Base-by-base conservation (phyloP, 2,888 invertebrate genomes). In the Tachina lurida region DNA sequence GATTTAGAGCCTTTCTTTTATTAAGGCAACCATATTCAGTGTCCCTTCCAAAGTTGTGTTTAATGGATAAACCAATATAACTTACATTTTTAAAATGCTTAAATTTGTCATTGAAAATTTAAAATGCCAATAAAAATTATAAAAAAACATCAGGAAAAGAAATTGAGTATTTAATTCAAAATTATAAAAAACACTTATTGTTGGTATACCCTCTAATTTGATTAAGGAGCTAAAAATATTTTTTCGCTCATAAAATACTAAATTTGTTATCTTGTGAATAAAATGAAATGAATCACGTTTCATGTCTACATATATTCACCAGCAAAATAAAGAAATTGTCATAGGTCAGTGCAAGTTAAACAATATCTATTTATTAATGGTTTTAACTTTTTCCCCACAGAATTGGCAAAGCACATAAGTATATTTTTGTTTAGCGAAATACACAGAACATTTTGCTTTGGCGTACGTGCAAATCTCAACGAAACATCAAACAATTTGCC, bases 391-490 rank as follows among this genome's bases (percentile, higher is more conserved):
- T 41, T 43, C 41, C 7, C 39, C 43, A 17, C 49, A 47, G 4
- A 56, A 49, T 54, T 43, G 9, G 12, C n/a, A 65, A 1, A 43
- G n/a, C n/a, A n/a, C n/a, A n/a, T n/a, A n/a, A 54, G 4, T 76
- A 7, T n/a, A 58, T 68, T 41, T 68, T 70, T 15, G 41, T 19
- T 71, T 73, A 49, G 12, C 49, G 54, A 73, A 79, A 71, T 12
- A 56, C 5, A 63, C 10, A 56, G 17, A 19, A 43, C 3, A 17
- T 43, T 45, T 62, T 47, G 9, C n/a, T 73, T 10, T 79, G 78
- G 85, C 71, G 82, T 86, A 86, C 85, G 85, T 86, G 85, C 82
- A 79, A 52, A 58, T 76, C 41, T 22, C 65, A 86, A 82, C 85
- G 85, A 75, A 70, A 52, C 63, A 52, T 13, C 19, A 77, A 83